These are phyloP conservation scores for Axea sp. DNA, from an alignment of 2,888 invertebrate species.

Conservation along the genomic window DNA sequence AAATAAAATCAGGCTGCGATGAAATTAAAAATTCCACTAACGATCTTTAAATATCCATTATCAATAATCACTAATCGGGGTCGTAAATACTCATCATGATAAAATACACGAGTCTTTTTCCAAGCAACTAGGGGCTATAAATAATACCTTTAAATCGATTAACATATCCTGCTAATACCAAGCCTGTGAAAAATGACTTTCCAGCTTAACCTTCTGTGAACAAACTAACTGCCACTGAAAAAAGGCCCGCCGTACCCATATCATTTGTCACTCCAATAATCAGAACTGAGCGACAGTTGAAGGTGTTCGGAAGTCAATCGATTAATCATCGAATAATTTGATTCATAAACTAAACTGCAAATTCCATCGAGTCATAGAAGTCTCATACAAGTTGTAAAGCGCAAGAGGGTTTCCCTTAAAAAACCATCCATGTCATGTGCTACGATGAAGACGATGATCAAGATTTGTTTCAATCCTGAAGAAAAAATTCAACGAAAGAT, in stretches of 20 bases:
- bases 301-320: conserved; percentile 53
- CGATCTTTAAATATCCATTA: conserved; percentile 37
- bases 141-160: conserved; percentile 45
- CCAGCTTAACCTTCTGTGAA: conserved; percentile 3
- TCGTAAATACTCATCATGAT: conserved; percentile 9
- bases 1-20: not conserved
- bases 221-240: conserved; percentile 31
- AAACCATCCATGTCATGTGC: too few relatives aligned
- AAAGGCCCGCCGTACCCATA: conserved; percentile 13
- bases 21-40: conserved; percentile 1
- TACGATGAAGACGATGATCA: too few relatives aligned
- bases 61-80: conserved; percentile 8
- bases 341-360: conserved; percentile 52
- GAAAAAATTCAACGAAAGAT: too few relatives aligned
- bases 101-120: conserved; percentile 13
- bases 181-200: conserved; percentile 22
- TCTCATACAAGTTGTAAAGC: not conserved
- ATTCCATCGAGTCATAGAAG: conserved; percentile 10
- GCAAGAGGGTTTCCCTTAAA: not conserved
- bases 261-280: conserved; percentile 53
- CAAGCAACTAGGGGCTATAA: conserved; percentile 8
- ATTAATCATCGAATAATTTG: conserved; percentile 53
- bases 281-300: conserved; percentile 24
- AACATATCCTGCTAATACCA: conserved; percentile 41
- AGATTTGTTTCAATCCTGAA: too few relatives aligned